Conservation (phyloP, 1,140 invertebrate species). For the Bombus impatiens region DNA sequence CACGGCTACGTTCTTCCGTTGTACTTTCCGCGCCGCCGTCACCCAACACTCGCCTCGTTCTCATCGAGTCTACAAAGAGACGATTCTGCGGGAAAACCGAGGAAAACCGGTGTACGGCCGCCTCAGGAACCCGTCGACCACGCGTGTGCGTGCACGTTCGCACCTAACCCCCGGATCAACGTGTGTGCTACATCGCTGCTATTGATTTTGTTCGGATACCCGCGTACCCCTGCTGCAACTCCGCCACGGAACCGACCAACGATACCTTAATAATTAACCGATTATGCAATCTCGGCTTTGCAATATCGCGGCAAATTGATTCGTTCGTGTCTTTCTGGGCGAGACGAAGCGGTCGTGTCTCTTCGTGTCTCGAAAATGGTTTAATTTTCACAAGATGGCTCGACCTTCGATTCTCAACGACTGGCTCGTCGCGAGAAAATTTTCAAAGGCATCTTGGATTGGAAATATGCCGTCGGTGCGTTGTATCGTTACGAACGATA, state of each 20-base stretch:
- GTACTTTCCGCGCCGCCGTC: slow-evolving; percentile 39
- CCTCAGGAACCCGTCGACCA: not conserved
- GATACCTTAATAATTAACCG: not conserved
- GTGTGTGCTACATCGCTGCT: not conserved
- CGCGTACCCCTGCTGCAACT: slow-evolving; percentile 2
- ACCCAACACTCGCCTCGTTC: not conserved
- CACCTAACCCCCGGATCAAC: slow-evolving; percentile 1
- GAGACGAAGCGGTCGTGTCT: too few species aligned
- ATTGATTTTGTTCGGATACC: slow-evolving; percentile 26
- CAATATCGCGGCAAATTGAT: too few species aligned
- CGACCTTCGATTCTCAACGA: too few species aligned
- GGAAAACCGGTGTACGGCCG: not conserved
- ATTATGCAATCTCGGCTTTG: not conserved
- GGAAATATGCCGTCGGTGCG: too few species aligned
- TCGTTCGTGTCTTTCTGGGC: too few species aligned
- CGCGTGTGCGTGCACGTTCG: slow-evolving; percentile 19
- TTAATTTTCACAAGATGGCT: too few species aligned
- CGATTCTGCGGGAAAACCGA: not conserved
- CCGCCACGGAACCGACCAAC: not conserved
- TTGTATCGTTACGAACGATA: too few species aligned
- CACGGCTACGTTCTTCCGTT: slow-evolving; percentile 41
- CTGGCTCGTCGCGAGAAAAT: too few species aligned
- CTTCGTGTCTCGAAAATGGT: too few species aligned
- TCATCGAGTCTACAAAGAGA: not conserved
- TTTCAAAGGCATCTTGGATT: too few species aligned